A percentile compares a stretch with the other conserved stretches of the same genome.
phyloP scores from a whole-genome alignment of 2,888 invertebrate genomes.

The Drosophila macrospina region DNA sequence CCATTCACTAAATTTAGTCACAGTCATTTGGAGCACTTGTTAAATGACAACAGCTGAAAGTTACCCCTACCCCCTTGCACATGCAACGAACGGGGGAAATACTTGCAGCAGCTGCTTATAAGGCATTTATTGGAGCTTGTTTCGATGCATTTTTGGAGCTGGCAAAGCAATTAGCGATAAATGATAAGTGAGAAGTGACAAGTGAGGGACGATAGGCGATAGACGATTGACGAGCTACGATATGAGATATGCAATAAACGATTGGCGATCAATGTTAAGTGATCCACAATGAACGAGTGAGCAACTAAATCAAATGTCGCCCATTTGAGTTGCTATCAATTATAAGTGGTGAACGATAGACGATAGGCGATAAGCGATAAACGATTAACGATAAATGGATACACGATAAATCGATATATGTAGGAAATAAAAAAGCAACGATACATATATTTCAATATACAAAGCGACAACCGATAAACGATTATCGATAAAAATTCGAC shows the following conservation, averaged over 20 bases:
- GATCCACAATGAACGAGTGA: too few relatives aligned
- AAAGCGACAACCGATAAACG: too few relatives aligned
- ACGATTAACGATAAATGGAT: too few relatives aligned
- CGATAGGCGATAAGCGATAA: not conserved
- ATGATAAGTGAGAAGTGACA: not conserved
- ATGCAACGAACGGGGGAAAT: not conserved
- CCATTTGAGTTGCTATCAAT: not conserved
- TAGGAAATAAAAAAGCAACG: too few relatives aligned
- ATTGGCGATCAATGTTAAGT: not conserved
- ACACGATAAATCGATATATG: too few relatives aligned
- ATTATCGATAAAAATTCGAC: too few relatives aligned
- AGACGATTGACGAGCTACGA: not conserved
- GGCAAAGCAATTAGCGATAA: conserved; percentile 26
- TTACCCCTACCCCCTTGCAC: not conserved
- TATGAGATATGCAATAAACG: not conserved
- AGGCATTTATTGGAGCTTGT: conserved; percentile 15
- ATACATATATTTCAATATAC: too few relatives aligned
- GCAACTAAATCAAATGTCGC: too few relatives aligned
- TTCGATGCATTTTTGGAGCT: conserved; percentile 19
- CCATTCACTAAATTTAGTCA: conserved; percentile 50
- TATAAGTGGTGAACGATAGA: not conserved
- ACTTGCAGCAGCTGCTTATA: conserved; percentile 21
- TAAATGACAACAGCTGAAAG: conserved; percentile 22
- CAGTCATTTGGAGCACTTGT: conserved; percentile 40
- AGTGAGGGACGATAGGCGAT: conserved; percentile 1